Evolutionary conservation across 2,888 invertebrate genomes (phyloP).

Genomic region (Lasioglossum marginatum): DNA sequence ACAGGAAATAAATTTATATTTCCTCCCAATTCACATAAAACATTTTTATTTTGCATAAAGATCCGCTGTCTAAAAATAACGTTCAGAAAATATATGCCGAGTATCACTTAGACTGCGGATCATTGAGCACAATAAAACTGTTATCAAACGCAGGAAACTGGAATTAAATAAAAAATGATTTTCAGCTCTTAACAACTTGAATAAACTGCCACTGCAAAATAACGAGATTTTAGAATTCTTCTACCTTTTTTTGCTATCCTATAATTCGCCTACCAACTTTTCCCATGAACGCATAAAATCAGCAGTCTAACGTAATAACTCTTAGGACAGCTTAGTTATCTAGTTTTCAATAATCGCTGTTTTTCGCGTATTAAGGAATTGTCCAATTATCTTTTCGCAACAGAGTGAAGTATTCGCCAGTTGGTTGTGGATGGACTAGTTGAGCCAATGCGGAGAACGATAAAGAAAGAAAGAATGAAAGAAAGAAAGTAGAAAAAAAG

Average conservation of each 20-base stretch:
- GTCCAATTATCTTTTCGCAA: background rate
- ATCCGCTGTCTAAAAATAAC: no score
- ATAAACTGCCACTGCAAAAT: background rate
- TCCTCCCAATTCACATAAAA: no score
- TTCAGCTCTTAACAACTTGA: background rate
- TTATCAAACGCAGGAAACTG: background rate
- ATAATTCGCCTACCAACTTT: background rate
- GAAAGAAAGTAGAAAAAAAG: slow-evolving; percentile 52
- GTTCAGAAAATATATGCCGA: background rate
- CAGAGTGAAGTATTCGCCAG: background rate
- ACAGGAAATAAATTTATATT: no score
- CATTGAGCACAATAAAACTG: background rate
- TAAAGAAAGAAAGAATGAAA: slow-evolving; percentile 67
- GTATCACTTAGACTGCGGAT: background rate
- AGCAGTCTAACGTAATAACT: background rate
- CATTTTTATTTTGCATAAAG: no score
- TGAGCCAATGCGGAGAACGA: background rate
- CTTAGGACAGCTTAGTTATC: background rate
- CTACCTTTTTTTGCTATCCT: background rate
- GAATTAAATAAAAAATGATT: background rate
- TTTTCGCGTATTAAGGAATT: background rate
- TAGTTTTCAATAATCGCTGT: background rate
- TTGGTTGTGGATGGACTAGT: background rate
- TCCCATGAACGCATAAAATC: background rate
- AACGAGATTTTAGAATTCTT: background rate